phyloP scores from a whole-genome alignment of 2,113 vertebrate species.

The Corythoichthys haematopterus region DNA sequence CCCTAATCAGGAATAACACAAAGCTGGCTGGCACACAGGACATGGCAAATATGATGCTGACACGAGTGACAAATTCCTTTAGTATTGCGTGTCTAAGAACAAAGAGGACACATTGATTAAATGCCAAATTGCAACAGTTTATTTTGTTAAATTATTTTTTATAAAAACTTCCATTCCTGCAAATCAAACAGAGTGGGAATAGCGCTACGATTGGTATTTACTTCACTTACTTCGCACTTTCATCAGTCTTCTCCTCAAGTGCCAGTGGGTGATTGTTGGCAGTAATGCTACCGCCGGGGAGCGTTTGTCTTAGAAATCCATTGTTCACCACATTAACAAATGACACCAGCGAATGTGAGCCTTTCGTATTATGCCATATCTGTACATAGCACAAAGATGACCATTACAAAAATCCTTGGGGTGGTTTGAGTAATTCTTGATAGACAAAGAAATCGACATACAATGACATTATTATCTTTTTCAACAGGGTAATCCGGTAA shows the following conservation, averaged over 20 bases:
- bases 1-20: constrained; percentile 86
- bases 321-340: constrained; percentile 87
- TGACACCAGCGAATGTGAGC: constrained; percentile 87
- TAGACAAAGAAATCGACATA: constrained; percentile 26
- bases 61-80: constrained; percentile 84
- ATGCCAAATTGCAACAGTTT: neutral
- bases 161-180: neutral
- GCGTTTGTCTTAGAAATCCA: constrained; percentile 70
- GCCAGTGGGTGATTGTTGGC: constrained; percentile 87
- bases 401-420: neutral
- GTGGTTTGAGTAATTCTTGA: no score
- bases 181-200: neutral
- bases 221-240: neutral
- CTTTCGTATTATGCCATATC: constrained; percentile 97
- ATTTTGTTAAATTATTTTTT: neutral
- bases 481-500: constrained; percentile 66
- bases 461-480: constrained; percentile 77
- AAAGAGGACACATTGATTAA: neutral
- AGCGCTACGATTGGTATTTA: neutral
- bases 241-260: constrained; percentile 82
- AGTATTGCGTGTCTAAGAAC: constrained; percentile 80
- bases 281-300: constrained; percentile 66
- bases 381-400: constrained; percentile 46
- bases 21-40: constrained; percentile 91
- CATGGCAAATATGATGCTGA: constrained; percentile 92